These are phyloP conservation scores for Mastigias papua DNA, from an alignment of 30 jellyfish, hydroid and myxozoan genomes.

Conservation along the genomic window DNA sequence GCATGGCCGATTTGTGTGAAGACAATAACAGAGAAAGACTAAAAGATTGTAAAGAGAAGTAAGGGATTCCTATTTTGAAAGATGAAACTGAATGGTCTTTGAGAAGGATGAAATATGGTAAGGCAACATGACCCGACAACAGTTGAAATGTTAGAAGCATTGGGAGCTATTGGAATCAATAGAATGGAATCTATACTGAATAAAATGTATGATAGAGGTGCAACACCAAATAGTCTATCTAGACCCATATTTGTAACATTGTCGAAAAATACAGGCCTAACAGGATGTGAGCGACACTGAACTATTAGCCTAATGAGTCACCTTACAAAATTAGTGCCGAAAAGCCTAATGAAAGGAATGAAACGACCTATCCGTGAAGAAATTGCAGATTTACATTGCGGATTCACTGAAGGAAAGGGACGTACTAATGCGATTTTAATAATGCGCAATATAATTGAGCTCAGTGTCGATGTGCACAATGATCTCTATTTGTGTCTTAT, in stretches of 20 bases:
- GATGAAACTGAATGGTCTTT: constrained; percentile 5
- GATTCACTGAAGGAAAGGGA: no score
- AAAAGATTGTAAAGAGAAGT: constrained; percentile 20
- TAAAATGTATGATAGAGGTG: constrained; percentile 25
- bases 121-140: constrained; percentile 23
- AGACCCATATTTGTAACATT: not conserved
- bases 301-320: no score
- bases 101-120: constrained; percentile 14
- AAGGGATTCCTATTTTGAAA: constrained; percentile 16
- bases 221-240: constrained; percentile 7
- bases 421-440: no score
- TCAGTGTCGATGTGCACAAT: no score
- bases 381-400: no score
- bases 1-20: constrained; percentile 36
- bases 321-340: no score
- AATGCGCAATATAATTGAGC: no score
- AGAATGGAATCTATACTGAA: constrained; percentile 13
- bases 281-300: no score
- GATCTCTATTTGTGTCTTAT: no score
- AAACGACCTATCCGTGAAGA: no score
- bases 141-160: constrained; percentile 48
- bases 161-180: constrained; percentile 29
- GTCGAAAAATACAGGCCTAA: no score
- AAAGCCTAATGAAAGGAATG: no score
- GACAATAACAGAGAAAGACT: constrained; percentile 61